These are phyloP conservation scores for Chelonus formosanus DNA, from an alignment of 2,888 invertebrate genomes.

Conservation along the genomic window DNA sequence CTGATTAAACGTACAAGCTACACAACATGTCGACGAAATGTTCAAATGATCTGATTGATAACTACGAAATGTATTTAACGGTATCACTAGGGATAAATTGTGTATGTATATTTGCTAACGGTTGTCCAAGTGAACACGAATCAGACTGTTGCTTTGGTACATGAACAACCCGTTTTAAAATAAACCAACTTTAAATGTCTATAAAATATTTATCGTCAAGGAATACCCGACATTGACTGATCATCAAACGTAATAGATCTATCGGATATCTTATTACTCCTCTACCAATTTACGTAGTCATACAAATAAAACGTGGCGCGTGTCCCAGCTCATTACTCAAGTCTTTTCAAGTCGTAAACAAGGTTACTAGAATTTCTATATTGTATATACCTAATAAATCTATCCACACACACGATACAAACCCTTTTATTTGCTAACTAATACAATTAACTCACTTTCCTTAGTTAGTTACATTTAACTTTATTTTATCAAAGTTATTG, in stretches of 20 bases:
- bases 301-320: slow-evolving; percentile 16
- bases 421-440: not conserved
- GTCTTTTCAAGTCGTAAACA: slow-evolving; percentile 2
- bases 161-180: too few species aligned
- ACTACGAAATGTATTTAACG: too few species aligned
- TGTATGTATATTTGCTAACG: too few species aligned
- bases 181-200: not conserved
- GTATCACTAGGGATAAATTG: too few species aligned
- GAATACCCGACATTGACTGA: slow-evolving; percentile 22
- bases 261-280: slow-evolving; percentile 8
- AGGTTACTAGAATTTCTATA: not conserved
- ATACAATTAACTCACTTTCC: slow-evolving; percentile 4
- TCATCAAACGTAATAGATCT: slow-evolving; percentile 14
- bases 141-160: too few species aligned
- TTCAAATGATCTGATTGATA: too few species aligned
- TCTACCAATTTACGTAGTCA: slow-evolving; percentile 8
- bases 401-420: not conserved
- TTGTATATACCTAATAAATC: too few species aligned
- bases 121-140: too few species aligned
- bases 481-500: too few species aligned
- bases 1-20: too few species aligned
- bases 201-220: slow-evolving; percentile 14
- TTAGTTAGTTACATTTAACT: too few species aligned
- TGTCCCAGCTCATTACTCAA: slow-evolving; percentile 7
- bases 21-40: too few species aligned